These are phyloP conservation scores for Didymodactylos carnosus DNA, from an alignment of 2,888 invertebrate species.

Conservation along the genomic window DNA sequence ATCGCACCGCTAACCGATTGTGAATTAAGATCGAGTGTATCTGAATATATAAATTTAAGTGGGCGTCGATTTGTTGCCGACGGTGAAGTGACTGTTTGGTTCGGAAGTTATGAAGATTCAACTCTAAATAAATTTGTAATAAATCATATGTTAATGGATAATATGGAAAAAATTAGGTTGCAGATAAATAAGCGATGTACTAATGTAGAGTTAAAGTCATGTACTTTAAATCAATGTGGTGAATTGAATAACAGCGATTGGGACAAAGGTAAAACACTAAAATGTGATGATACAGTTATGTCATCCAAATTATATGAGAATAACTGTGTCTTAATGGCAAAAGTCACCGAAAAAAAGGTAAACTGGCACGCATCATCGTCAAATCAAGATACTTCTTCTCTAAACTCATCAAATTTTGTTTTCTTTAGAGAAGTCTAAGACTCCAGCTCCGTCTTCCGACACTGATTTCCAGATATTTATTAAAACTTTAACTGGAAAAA, in stretches of 20 bases:
- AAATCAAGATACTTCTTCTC: too few species aligned
- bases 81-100: background rate
- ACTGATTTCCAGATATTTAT: slow-evolving; percentile 40
- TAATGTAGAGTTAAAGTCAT: background rate
- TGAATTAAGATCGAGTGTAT: background rate
- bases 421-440: background rate
- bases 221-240: background rate
- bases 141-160: background rate
- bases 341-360: background rate
- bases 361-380: too few species aligned
- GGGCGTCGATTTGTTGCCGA: background rate
- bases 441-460: background rate
- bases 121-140: background rate
- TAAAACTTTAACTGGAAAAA: slow-evolving; percentile 76
- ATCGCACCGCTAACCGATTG: background rate
- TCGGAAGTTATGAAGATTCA: background rate
- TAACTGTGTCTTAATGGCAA: background rate
- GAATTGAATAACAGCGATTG: background rate
- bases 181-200: background rate
- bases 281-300: background rate
- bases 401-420: background rate
- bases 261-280: background rate
- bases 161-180: background rate
- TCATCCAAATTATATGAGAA: background rate
- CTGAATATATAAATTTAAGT: background rate